Evolutionary conservation across 2,113 vertebrate species (phyloP).

Genomic region (Oncorhynchus mykiss): DNA sequence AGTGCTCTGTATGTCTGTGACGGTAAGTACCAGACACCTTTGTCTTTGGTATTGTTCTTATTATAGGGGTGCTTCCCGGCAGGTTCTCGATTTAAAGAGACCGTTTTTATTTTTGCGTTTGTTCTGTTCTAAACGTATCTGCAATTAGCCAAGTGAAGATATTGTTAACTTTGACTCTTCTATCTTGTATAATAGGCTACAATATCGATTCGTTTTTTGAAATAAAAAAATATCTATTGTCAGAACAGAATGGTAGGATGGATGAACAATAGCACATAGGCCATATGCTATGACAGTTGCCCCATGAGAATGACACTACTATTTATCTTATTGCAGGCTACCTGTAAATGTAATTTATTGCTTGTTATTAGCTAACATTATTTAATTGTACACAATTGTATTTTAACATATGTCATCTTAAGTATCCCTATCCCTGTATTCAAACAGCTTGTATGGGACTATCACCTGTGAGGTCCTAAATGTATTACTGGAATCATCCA

Average conservation of each 20-base stretch:
- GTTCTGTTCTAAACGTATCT: constrained; percentile 18
- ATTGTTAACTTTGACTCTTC: background rate
- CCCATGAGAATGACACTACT: constrained; percentile 6
- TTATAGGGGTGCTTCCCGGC: constrained; percentile 37
- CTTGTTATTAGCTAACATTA: background rate
- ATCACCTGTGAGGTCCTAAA: too few species aligned
- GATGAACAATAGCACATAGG: constrained; percentile 26
- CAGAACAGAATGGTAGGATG: constrained; percentile 30
- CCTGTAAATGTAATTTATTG: constrained; percentile 28
- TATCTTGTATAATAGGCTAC: background rate
- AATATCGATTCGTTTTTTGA: background rate
- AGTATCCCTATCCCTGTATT: background rate
- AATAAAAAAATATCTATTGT: background rate
- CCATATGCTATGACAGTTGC: constrained; percentile 17
- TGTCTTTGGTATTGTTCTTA: constrained; percentile 4
- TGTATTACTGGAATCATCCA: background rate
- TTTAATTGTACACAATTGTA: background rate
- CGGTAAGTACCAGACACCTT: constrained; percentile 62
- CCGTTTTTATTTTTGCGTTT: constrained; percentile 59
- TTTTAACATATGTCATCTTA: background rate
- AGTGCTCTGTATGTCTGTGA: constrained; percentile 48
- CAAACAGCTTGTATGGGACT: background rate
- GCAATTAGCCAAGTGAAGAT: background rate
- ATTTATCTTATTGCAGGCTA: background rate
- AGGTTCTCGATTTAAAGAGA: constrained; percentile 68